Evolutionary conservation across 2,888 invertebrate species (phyloP).

Genomic region (Volucella inflata): DNA sequence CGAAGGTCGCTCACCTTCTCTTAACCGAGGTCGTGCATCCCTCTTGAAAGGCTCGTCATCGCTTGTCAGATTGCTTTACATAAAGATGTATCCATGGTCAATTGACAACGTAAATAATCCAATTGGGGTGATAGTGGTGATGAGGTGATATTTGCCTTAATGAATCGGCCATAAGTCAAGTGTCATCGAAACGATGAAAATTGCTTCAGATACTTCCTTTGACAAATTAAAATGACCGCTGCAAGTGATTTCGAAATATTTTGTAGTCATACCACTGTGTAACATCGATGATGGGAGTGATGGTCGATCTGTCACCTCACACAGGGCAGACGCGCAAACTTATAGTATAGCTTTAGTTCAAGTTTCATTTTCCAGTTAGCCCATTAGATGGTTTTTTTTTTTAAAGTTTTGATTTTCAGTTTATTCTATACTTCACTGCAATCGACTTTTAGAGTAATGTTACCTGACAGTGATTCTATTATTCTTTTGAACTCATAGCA

Average conservation of each 20-base stretch:
- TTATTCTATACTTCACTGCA: background rate
- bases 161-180: background rate
- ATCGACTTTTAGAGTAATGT: conserved; percentile 13
- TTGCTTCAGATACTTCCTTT: background rate
- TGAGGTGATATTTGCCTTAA: background rate
- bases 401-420: conserved; percentile 14
- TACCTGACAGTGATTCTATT: conserved; percentile 29
- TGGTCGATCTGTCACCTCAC: background rate
- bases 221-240: background rate
- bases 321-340: conserved; percentile 25
- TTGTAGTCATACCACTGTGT: background rate
- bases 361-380: conserved; percentile 10
- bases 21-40: conserved; percentile 28
- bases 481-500: background rate
- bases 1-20: conserved; percentile 69
- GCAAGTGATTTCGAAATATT: background rate
- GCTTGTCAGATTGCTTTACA: background rate
- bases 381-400: background rate
- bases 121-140: too few species aligned
- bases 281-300: background rate
- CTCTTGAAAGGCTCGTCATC: conserved; percentile 7
- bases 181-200: background rate
- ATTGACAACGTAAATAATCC: conserved; percentile 12
- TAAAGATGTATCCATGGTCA: conserved; percentile 36
- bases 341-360: conserved; percentile 28